Conservation (phyloP, 2,888 invertebrate species). For the Lepidocyrtoides sp. region DNA sequence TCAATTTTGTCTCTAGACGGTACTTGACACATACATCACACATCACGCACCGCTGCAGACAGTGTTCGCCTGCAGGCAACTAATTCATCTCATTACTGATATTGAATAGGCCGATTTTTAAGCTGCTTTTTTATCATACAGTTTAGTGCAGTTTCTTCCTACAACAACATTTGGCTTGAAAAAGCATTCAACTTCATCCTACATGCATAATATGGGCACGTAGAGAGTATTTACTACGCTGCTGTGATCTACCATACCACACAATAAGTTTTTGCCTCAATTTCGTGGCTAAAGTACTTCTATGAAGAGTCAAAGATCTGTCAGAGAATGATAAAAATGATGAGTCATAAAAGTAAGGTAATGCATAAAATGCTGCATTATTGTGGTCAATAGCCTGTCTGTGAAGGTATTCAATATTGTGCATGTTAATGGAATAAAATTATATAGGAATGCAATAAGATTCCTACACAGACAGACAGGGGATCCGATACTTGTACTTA, state of each 20-base stretch:
- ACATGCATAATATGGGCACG: background rate
- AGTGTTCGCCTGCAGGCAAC: constrained; percentile 59
- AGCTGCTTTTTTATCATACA: background rate
- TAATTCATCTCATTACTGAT: constrained; percentile 58
- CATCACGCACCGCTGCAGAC: constrained; percentile 60
- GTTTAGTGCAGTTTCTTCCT: constrained; percentile 12
- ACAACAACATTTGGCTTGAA: constrained; percentile 26
- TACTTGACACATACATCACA: constrained; percentile 30
- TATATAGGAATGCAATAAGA: background rate
- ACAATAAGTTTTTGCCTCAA: background rate
- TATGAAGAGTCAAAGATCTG: constrained; percentile 49
- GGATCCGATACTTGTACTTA: background rate
- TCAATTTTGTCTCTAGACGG: too few species aligned
- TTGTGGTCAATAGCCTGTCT: constrained; percentile 35
- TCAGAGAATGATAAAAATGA: constrained; percentile 49
- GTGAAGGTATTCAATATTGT: background rate
- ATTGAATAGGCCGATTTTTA: constrained; percentile 45
- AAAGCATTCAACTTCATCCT: constrained; percentile 1
- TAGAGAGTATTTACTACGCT: background rate
- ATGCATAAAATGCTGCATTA: background rate
- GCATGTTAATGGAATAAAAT: constrained; percentile 32
- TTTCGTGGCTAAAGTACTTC: constrained; percentile 37
- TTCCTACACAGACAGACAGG: background rate
- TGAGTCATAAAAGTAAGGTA: constrained; percentile 50
- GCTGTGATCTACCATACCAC: constrained; percentile 8